Evolutionary conservation across 1,140 invertebrate species (phyloP).

Genomic region (Dreissena polymorpha): DNA sequence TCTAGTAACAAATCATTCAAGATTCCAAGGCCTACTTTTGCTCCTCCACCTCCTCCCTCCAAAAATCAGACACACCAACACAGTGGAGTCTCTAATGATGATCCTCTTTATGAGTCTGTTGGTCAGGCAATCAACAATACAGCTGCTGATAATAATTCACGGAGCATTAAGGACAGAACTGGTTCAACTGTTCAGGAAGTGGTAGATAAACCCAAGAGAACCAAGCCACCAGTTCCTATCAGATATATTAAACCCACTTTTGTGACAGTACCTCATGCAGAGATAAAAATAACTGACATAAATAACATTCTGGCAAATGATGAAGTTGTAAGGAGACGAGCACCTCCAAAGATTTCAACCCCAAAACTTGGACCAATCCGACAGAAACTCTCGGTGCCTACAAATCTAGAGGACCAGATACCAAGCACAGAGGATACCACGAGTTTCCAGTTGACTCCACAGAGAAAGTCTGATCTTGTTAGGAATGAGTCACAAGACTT

Average conservation of each 20-base stretch:
- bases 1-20: neutral
- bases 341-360: constrained; percentile 2
- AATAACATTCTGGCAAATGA: constrained; percentile 16
- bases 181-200: neutral
- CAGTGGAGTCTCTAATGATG: too few species aligned
- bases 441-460: constrained; percentile 30
- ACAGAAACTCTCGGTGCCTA: constrained; percentile 20
- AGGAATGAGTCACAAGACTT: constrained; percentile 29
- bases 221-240: constrained; percentile 39
- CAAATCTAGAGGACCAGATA: constrained; percentile 34
- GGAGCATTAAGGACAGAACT: neutral
- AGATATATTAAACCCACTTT: constrained; percentile 50
- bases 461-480: constrained; percentile 31
- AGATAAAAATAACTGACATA: constrained; percentile 40
- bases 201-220: constrained; percentile 5
- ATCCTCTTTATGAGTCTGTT: neutral
- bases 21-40: neutral
- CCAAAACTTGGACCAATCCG: constrained; percentile 41
- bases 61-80: neutral
- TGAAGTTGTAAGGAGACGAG: constrained; percentile 21
- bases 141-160: neutral
- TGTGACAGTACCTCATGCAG: constrained; percentile 32
- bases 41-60: neutral
- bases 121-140: neutral
- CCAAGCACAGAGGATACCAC: constrained; percentile 23